phyloP scores from a whole-genome alignment of 1,140 invertebrate genomes.

The Acromyrmex charruanus region DNA sequence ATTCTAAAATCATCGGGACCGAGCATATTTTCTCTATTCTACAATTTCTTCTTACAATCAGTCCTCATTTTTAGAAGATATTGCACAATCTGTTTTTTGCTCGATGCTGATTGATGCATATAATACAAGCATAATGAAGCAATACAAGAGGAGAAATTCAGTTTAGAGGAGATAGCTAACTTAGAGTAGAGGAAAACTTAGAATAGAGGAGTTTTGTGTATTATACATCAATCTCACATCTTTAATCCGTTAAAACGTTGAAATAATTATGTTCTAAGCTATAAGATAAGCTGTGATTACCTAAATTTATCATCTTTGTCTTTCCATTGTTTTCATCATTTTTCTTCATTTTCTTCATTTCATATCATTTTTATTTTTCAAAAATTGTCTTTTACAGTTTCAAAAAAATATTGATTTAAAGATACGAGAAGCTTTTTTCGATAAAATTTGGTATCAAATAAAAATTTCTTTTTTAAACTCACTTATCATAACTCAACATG shows the following conservation, averaged over 20 bases:
- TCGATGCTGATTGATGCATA: neutral
- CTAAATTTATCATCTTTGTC: neutral
- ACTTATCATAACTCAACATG: neutral
- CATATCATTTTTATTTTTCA: neutral
- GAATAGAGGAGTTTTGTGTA: slow-evolving; percentile 11
- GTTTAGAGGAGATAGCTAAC: slow-evolving; percentile 15
- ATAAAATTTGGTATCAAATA: neutral
- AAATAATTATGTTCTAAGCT: slow-evolving; percentile 14
- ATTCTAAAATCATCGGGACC: slow-evolving; percentile 18
- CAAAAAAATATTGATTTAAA: neutral
- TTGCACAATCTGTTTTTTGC: neutral
- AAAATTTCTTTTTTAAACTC: neutral
- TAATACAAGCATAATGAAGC: neutral
- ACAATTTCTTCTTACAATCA: neutral
- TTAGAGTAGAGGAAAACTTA: slow-evolving; percentile 5
- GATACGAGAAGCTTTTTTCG: neutral
- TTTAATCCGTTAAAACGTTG: neutral
- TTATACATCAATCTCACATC: neutral
- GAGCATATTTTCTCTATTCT: slow-evolving; percentile 2
- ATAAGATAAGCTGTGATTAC: slow-evolving; percentile 18
- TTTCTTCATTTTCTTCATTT: neutral
- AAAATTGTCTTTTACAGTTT: neutral
- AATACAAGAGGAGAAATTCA: slow-evolving; percentile 7
- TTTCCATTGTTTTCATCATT: neutral
- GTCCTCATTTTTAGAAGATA: slow-evolving; percentile 9